Conservation (phyloP, 2,888 invertebrate genomes). For the Drepanosiphum platanoidis region DNA sequence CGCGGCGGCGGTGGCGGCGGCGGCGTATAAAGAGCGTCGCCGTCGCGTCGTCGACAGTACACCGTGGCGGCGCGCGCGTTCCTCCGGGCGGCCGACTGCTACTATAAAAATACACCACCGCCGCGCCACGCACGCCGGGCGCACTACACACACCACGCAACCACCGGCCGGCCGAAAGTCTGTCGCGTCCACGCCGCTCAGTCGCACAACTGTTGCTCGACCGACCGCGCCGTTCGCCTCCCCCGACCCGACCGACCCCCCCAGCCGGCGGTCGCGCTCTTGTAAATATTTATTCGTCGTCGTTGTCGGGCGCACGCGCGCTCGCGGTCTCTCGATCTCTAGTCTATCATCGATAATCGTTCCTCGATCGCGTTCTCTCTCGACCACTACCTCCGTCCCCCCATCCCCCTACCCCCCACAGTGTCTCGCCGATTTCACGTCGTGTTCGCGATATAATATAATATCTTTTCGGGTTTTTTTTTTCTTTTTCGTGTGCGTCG, state of each 20-base stretch:
- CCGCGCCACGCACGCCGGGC: conserved; percentile 2
- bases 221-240: conserved; percentile 44
- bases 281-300: neutral
- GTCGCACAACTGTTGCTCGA: conserved; percentile 62
- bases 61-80: neutral
- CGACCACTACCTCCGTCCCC: neutral
- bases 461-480: neutral
- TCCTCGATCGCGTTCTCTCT: neutral
- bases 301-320: neutral
- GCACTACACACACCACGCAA: conserved; percentile 12
- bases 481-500: neutral
- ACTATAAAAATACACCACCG: neutral
- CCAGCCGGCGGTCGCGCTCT: neutral
- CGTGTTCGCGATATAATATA: neutral
- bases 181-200: conserved; percentile 44
- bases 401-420: neutral
- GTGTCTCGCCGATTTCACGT: neutral
- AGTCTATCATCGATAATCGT: too few relatives aligned
- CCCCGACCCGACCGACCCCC: neutral
- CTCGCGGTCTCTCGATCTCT: neutral
- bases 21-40: neutral
- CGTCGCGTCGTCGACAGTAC: neutral
- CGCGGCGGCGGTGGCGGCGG: neutral
- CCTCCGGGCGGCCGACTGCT: neutral
- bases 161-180: conserved; percentile 34